Evolutionary conservation across 1,140 invertebrate genomes (phyloP), one percentile per base, ranked within the genome.

Genomic region (Ptiloglossa arizonensis): DNA sequence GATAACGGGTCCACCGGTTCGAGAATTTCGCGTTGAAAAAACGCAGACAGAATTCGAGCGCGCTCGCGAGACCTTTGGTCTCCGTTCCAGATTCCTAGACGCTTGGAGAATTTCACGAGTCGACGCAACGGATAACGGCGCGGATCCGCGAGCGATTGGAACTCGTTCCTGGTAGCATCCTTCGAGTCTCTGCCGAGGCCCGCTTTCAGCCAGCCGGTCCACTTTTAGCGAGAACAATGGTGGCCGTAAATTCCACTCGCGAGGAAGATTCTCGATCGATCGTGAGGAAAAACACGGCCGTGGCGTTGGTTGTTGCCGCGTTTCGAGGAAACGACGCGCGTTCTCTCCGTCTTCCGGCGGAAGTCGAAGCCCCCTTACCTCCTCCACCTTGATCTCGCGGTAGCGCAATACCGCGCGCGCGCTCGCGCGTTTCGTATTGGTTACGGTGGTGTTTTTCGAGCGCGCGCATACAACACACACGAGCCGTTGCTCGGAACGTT

Each of bases 321-420:
- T 52, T 52, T 59, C 29, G 29, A n/a, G 41, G 1, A 59, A 75
- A 67, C 57, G 52, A 73, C 29, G 44, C 57, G 59, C 35, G 38
- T 38, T 63, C 52, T 38, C 48, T 48, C 63, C 63, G 59, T 27
- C 66, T 82, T 81, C 68, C 52, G 44, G 44, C 67, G 81, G 72
- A 82, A 81, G 79, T 67, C 59, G 27, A 44, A n/a, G n/a, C n/a
- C n/a, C n/a, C n/a, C n/a, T n/a, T n/a, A n/a, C n/a, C n/a, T n/a
- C n/a, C n/a, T n/a, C n/a, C n/a, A n/a, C n/a, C n/a, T n/a, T n/a
- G n/a, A n/a, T n/a, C n/a, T n/a, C n/a, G n/a, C n/a, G n/a, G n/a
- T n/a, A n/a, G n/a, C n/a, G n/a, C n/a, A n/a, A n/a, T n/a, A n/a
- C n/a, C 8, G 41, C 11, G 9, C 0, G 9, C 41, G 11, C 11